Evolutionary conservation across 2,888 invertebrate genomes (phyloP), one percentile per base, ranked within the genome.

Genomic region (Leucania comma): DNA sequence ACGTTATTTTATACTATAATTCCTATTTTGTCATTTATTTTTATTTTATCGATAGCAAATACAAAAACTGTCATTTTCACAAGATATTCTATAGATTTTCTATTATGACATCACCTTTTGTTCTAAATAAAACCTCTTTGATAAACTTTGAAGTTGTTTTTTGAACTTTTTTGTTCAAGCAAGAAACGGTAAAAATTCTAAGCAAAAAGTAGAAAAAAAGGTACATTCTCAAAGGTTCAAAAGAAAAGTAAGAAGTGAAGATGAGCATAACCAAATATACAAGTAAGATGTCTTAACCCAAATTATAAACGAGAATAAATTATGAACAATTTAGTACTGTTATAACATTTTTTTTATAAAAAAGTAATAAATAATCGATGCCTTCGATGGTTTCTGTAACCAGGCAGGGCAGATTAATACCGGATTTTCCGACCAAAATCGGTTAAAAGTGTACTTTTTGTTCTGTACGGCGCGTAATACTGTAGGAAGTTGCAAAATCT

Each of bases 181-280:
- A 48, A 24, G n/a, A 12, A 50, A 56, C 56, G 24, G 29, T 50
- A 12, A 56, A 62, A 12, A 50, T 56, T 56, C 12, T 29, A 12
- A 35, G 14, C 14, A 35, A 35, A 22, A 29, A 38, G 12, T 59
- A 53, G 26, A n/a, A 12, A 38, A 65, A 4, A 50, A 38, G 5
- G 1, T 26, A 42, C 17, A 42, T 50, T 72, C 9, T 42, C 42
- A 46, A 56, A 56, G 60, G 26, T 50, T 73, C 42, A 66, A 73
- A 66, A 56, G 17, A 61, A 22, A 54, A 24, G 22, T 46, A 12
- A 35, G 22, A 32, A 17, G 29, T 48, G 12, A 32, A 22, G 42
- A 26, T 60, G 10, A 61, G 50, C n/a, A 3, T 46, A 46, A 32
- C 20, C 50, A 66, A 50, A 61, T 46, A 61, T 24, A 24, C 57